Evolutionary conservation across 1,140 invertebrate species (phyloP).

Genomic region (Wasmannia auropunctata): DNA sequence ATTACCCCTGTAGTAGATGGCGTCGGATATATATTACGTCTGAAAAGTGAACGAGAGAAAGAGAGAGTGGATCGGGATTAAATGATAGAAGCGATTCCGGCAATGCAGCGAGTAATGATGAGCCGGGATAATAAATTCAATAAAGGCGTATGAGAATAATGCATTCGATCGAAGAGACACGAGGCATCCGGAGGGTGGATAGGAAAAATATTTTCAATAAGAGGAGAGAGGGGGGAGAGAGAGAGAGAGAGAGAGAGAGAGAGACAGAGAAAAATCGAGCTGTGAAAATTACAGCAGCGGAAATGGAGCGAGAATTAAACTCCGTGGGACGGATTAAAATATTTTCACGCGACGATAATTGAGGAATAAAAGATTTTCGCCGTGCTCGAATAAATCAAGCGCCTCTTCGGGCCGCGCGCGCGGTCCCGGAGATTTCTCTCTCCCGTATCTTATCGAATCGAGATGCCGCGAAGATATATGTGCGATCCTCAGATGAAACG

Average conservation of each 20-base stretch:
- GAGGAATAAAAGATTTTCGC: slow-evolving; percentile 59
- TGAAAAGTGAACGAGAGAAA: slow-evolving; percentile 10
- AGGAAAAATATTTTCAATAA: slow-evolving; percentile 48
- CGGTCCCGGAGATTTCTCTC: slow-evolving; percentile 24
- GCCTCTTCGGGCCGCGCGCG: slow-evolving; percentile 10
- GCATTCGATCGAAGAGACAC: slow-evolving; percentile 39
- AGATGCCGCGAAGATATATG: slow-evolving; percentile 41
- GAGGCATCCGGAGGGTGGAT: slow-evolving; percentile 14
- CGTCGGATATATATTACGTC: slow-evolving; percentile 11
- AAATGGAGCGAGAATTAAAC: slow-evolving; percentile 55
- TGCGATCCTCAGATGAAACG: slow-evolving; percentile 45
- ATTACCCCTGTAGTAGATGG: not conserved
- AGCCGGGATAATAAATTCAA: slow-evolving; percentile 55
- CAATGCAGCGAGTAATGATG: slow-evolving; percentile 47
- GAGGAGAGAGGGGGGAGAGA: not conserved
- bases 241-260: not conserved
- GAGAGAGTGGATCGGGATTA: not conserved
- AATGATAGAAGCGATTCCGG: slow-evolving; percentile 8
- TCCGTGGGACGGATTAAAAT: slow-evolving; percentile 54
- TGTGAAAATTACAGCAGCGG: slow-evolving; percentile 49
- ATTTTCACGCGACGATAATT: slow-evolving; percentile 59
- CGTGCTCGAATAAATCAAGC: slow-evolving; percentile 51
- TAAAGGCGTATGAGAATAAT: slow-evolving; percentile 52
- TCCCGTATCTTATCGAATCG: slow-evolving; percentile 48
- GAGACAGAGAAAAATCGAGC: slow-evolving; percentile 16